phyloP scores from a whole-genome alignment of 2,888 invertebrate genomes.

The Netelia inedita region DNA sequence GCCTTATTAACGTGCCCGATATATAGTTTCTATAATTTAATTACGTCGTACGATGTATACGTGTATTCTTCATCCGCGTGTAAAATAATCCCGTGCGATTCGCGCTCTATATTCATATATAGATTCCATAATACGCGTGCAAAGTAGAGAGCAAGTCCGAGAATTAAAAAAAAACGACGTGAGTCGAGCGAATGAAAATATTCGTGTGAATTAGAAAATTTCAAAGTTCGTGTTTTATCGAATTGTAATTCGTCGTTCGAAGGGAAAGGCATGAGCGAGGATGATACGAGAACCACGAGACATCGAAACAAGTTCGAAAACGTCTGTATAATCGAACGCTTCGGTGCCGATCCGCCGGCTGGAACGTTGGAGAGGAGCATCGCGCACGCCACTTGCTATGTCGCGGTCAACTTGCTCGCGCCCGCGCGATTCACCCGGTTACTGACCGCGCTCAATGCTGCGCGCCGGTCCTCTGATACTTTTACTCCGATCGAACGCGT shows the following conservation, averaged over 20 bases:
- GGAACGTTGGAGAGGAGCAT: slow-evolving; percentile 22
- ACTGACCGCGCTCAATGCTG: slow-evolving; percentile 69
- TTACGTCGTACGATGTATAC: slow-evolving; percentile 47
- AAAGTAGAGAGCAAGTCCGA: neutral
- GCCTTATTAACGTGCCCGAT: slow-evolving; percentile 53
- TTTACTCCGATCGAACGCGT: slow-evolving; percentile 61
- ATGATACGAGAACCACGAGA: neutral
- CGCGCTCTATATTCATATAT: neutral
- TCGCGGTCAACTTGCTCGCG: slow-evolving; percentile 49
- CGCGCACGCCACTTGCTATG: slow-evolving; percentile 20
- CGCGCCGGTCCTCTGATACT: slow-evolving; percentile 39
- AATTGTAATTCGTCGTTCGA: slow-evolving; percentile 30
- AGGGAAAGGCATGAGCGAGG: neutral
- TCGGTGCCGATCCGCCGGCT: slow-evolving; percentile 37
- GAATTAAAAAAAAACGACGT: slow-evolving; percentile 6
- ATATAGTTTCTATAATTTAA: slow-evolving; percentile 61
- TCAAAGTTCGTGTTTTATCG: slow-evolving; percentile 6
- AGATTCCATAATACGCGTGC: neutral
- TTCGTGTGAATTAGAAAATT: slow-evolving; percentile 1
- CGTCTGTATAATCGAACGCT: slow-evolving; percentile 21
- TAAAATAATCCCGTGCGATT: slow-evolving; percentile 13
- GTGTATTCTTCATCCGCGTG: slow-evolving; percentile 39
- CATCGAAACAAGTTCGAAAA: slow-evolving; percentile 32
- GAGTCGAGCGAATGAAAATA: neutral
- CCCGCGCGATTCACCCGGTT: slow-evolving; percentile 60